Percentiles rank a stretch among this genome's conserved stretches.
These are phyloP conservation scores for Tenthredo mesomela DNA, from an alignment of 2,888 invertebrate genomes.

Conservation along the genomic window DNA sequence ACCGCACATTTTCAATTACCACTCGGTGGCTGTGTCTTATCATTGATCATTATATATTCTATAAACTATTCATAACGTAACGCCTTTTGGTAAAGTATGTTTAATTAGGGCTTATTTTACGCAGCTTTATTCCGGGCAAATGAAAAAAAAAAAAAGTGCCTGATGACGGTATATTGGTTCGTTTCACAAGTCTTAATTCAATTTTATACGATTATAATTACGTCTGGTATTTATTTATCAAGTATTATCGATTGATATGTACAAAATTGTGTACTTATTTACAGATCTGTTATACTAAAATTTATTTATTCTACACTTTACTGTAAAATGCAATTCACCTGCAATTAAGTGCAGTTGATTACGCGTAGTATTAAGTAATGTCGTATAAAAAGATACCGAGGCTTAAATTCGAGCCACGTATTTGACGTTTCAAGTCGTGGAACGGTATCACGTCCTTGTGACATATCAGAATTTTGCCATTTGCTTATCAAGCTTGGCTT, in stretches of 20 bases:
- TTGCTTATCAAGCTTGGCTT: not conserved
- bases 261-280: slow-evolving; percentile 59
- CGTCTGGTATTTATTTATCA: not conserved
- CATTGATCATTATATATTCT: not conserved
- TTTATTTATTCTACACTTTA: not conserved
- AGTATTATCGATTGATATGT: slow-evolving; percentile 61
- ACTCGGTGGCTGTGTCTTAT: not conserved
- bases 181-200: slow-evolving; percentile 5
- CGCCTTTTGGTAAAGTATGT: not conserved
- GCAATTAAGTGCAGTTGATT: slow-evolving; percentile 1
- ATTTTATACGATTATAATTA: not conserved
- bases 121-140: not conserved
- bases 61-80: not conserved
- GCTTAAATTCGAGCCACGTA: not conserved
- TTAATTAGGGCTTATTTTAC: not conserved
- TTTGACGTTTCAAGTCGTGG: not conserved
- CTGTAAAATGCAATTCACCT: not conserved
- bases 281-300: slow-evolving; percentile 52
- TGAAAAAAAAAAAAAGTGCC: not conserved
- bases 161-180: slow-evolving; percentile 11
- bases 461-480: not conserved
- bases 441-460: not conserved
- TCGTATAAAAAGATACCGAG: slow-evolving; percentile 30
- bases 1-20: not conserved
- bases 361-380: not conserved